Base-by-base conservation (phyloP, 23 tunicate genomes). In the Trididemnum clinides region DNA sequence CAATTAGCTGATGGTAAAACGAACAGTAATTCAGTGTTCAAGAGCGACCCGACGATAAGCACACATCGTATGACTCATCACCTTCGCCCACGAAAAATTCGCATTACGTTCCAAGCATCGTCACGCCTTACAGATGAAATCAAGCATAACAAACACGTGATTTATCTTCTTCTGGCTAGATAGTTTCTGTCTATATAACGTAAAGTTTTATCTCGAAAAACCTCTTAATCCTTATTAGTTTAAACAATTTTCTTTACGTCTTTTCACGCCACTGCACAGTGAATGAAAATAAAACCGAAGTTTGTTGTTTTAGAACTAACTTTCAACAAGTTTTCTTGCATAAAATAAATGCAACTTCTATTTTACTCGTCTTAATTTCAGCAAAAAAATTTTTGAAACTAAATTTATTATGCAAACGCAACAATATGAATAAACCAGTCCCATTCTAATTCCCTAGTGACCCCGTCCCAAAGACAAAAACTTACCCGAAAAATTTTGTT, bases 111-210 rank as follows among this genome's bases (percentile, higher is more conserved):
- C 6, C 75, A 31, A 66, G 30, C 75, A 66, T 66, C 75, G 22
- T 2, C 36, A 29, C 5, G 37, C 5, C 75, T 66, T 66, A 30
- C 30, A 59, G 4, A 29, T 66, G 75, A 36, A 66, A 20, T 66
- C 75, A 66, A 66, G 25, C 37, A 37, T 66, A 37, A 29, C 37
- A 28, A 66, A 66, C 75, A 66, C 75, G 75, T 66, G 75, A 66
- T 32, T 5, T 3, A 29, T 29, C 37, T 29, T 66, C 22, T 29
- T 6, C 37, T 6, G 12, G 7, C 37, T 19, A 29, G 36, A 66
- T 28, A 66, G 75, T 29, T 31, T 6, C 2, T 4, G 31, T 6
- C 37, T 66, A 37, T 31, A 66, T 4, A 66, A 29, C 37, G 36
- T 6, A 31, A 29, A 32, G 37, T 10, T 29, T 66, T 66, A 66